Percentiles rank a stretch among this genome's conserved stretches.
Conservation (phyloP, 35 echinoderm and acorn worm genomes). For the Lytechinus variegatus region DNA sequence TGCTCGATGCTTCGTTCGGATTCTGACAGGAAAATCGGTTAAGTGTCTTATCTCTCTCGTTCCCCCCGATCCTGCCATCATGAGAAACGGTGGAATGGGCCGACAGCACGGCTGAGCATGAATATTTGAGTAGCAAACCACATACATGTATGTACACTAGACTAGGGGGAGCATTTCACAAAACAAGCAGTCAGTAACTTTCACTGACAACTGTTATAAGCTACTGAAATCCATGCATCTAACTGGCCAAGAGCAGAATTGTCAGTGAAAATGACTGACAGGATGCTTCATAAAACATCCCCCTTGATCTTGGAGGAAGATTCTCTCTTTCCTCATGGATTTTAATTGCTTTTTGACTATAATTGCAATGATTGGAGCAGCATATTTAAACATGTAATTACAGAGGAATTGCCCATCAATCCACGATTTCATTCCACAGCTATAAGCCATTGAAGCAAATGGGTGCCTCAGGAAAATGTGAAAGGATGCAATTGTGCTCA, state of each 20-base stretch:
- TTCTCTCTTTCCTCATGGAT: not conserved
- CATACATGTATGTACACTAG: not conserved
- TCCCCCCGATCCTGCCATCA: not conserved
- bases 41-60: not conserved
- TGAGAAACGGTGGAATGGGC: not conserved
- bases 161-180: too few species aligned
- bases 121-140: not conserved
- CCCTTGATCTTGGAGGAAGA: too few species aligned
- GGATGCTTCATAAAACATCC: too few species aligned
- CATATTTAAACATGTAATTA: not conserved
- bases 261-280: too few species aligned
- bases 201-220: too few species aligned
- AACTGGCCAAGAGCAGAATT: too few species aligned
- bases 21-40: not conserved
- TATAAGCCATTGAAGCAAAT: not conserved
- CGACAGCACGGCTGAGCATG: not conserved
- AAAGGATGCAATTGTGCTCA: not conserved
- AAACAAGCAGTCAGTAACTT: too few species aligned
- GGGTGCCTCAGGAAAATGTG: not conserved
- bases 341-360: not conserved
- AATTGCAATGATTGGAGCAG: not conserved
- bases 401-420: not conserved
- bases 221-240: too few species aligned
- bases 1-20: not conserved
- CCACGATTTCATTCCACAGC: not conserved